Conservation (phyloP, 1,140 invertebrate genomes). For the Caenorhabditis brenneri region DNA sequence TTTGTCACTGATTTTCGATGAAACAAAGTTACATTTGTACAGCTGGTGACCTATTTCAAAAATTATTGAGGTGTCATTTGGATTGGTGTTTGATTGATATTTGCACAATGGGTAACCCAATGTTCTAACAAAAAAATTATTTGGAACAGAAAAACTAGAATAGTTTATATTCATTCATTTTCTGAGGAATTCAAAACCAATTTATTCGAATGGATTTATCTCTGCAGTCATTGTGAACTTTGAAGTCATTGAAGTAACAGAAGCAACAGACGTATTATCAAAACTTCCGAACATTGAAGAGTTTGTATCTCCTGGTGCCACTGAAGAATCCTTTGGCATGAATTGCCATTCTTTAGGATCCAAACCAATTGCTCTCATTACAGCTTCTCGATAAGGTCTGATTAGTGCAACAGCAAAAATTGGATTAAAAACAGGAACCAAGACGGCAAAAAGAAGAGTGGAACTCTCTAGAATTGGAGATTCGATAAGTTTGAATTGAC, state of each 20-base stretch:
- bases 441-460: background rate
- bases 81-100: background rate
- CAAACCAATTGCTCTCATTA: background rate
- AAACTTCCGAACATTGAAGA: conserved; percentile 20
- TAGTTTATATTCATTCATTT: background rate
- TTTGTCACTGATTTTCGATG: background rate
- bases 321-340: background rate
- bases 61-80: background rate
- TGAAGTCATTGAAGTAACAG: background rate
- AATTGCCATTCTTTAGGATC: conserved; percentile 11
- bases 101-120: background rate
- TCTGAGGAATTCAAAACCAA: background rate
- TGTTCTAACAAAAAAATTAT: background rate
- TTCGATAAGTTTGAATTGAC: background rate
- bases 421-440: background rate
- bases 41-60: background rate
- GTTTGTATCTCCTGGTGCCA: background rate
- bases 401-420: background rate
- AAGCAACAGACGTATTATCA: background rate
- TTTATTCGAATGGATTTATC: background rate
- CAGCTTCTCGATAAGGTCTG: background rate
- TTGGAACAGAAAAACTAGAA: background rate
- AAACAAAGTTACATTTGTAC: background rate
- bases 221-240: background rate
- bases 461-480: background rate